A percentile compares a stretch with the other conserved stretches of the same genome.
Evolutionary conservation across 2,888 invertebrate genomes (phyloP).

Genomic region (Gasteruption jaculator): DNA sequence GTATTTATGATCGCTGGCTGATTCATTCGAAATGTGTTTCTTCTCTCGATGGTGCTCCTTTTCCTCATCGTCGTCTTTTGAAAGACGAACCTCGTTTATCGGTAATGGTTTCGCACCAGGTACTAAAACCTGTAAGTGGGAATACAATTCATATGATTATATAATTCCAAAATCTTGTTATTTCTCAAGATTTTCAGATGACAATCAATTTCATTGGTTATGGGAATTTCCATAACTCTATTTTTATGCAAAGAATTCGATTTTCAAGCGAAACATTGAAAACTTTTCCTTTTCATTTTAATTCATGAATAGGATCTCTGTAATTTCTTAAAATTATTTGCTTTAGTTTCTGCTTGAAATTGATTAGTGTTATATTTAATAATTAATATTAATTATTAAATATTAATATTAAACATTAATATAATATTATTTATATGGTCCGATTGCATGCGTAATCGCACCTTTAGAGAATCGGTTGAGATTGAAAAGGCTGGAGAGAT

Average conservation of each 20-base stretch:
- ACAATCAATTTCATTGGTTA: too few species aligned
- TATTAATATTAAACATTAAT: background rate
- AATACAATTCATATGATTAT: constrained; percentile 8
- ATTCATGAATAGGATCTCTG: too few species aligned
- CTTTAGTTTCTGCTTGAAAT: too few species aligned
- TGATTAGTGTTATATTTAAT: too few species aligned
- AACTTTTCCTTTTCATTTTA: too few species aligned
- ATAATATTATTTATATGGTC: too few species aligned
- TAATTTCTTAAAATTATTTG: too few species aligned
- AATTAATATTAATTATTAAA: background rate
- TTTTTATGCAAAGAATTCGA: too few species aligned
- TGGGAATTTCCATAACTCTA: too few species aligned
- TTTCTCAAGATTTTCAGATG: constrained; percentile 1
- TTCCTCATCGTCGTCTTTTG: constrained; percentile 50
- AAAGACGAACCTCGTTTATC: constrained; percentile 49
- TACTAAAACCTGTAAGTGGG: constrained; percentile 45
- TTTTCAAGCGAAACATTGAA: too few species aligned
- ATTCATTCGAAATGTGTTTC: constrained; percentile 34
- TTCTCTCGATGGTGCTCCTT: constrained; percentile 41
- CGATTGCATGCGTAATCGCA: too few species aligned
- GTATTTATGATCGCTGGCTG: constrained; percentile 31
- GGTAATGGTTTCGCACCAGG: constrained; percentile 53
- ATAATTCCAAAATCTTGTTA: constrained; percentile 8
- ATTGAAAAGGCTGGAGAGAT: constrained; percentile 66
- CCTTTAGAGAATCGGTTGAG: constrained; percentile 70